These are phyloP conservation scores for Naso thynnoides DNA, from an alignment of 2,797 vertebrate genomes.

Conservation along the genomic window DNA sequence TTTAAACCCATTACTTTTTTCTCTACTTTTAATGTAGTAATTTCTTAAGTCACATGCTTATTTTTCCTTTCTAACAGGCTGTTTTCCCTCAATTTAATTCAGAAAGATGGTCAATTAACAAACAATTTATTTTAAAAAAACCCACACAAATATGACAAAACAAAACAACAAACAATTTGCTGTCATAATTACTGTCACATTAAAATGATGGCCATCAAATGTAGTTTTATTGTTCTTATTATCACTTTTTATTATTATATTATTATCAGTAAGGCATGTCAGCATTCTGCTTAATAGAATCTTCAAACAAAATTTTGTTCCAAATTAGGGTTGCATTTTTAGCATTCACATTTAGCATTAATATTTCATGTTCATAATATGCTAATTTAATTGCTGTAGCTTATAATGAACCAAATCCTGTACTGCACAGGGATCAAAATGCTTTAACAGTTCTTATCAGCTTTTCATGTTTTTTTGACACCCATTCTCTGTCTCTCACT, in stretches of 20 bases:
- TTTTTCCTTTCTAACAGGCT: too few species aligned
- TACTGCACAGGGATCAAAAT: background rate
- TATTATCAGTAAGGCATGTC: background rate
- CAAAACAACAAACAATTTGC: background rate
- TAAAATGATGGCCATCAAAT: background rate
- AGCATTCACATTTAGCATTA: background rate
- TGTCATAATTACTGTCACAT: background rate
- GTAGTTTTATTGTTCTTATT: background rate
- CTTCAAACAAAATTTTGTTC: background rate
- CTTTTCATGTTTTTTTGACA: constrained; percentile 25
- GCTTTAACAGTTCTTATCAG: background rate
- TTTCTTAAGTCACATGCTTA: too few species aligned
- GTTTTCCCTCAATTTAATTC: too few species aligned
- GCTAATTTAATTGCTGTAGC: background rate
- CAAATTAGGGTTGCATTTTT: background rate
- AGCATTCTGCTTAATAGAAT: background rate
- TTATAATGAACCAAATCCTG: background rate
- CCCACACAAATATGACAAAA: background rate
- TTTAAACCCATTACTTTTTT: background rate
- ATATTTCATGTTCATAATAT: background rate
- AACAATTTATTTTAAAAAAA: too few species aligned
- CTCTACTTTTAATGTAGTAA: too few species aligned
- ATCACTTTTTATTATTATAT: too few species aligned
- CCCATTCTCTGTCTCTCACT: constrained; percentile 12
- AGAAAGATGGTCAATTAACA: too few species aligned